These are phyloP conservation scores for Drymodes brunneopygia DNA, from an alignment of 2,113 vertebrate species.

Conservation along the genomic window DNA sequence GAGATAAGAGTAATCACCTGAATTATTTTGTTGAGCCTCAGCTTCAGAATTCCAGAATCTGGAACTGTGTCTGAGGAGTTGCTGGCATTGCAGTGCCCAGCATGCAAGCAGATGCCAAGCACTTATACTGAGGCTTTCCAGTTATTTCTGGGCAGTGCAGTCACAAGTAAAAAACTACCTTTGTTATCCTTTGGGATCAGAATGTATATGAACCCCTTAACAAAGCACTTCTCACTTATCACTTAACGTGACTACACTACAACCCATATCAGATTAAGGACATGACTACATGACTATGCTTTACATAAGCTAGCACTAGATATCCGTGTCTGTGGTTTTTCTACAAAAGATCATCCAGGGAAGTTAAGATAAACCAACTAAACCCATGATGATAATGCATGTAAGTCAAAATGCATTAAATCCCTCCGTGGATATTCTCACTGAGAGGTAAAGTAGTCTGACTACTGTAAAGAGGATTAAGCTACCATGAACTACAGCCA, in stretches of 20 bases:
- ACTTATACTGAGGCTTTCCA: background rate
- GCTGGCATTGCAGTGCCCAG: background rate
- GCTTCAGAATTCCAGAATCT: background rate
- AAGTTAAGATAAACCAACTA: constrained; percentile 24
- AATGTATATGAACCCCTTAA: background rate
- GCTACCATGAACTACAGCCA: constrained; percentile 7
- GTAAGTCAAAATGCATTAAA: constrained; percentile 30
- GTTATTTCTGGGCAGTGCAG: background rate
- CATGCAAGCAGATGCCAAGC: background rate
- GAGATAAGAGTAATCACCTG: background rate
- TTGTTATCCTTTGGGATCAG: background rate
- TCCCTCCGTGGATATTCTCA: background rate
- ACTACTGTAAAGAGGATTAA: constrained; percentile 42
- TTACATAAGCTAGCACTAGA: background rate
- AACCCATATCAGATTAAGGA: background rate
- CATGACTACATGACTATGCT: background rate
- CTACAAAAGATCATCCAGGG: background rate
- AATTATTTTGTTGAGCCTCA: background rate
- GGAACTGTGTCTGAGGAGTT: background rate
- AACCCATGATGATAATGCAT: background rate
- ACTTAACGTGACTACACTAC: background rate
- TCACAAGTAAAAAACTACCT: background rate
- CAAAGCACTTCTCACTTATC: background rate
- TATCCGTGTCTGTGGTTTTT: background rate
- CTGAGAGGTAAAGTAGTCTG: background rate